Base-by-base conservation (phyloP, 2,888 invertebrate species). In the Nomada ferruginata region DNA sequence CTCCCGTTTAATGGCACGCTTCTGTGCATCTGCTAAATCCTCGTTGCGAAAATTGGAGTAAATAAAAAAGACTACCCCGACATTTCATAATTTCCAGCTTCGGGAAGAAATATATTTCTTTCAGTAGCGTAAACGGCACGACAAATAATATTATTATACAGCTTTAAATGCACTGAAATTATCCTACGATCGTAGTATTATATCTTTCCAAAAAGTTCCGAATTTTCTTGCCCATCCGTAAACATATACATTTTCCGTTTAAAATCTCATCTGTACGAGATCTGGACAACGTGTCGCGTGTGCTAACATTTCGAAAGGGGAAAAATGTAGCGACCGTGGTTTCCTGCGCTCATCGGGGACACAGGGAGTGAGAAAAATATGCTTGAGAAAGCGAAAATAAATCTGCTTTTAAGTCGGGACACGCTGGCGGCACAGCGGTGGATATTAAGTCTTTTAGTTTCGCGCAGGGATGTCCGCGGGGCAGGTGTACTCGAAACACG, bases 361-460 rank as follows among this genome's bases (percentile, higher is more conserved):
- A 5, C 7, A 7, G 15, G 1, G 60, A 29, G 42, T 71, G 70
- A 68, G 76, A 36, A 88, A 89, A 89, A 91, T 87, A 89, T 87
- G 88, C 85, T 83, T 85, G 88, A 89, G 91, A 89, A 90, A 83
- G 89, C 84, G 89, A 90, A 92, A 92, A 90, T 90, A 91, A 90
- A 91, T 91, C 91, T 89, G 89, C 88, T 91, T 91, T 90, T 87
- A 89, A 91, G 90, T 91, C 90, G 69, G 76, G 76, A 88, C 91
- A 91, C 91, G 89, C 85, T 72, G 83, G 23, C 61, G 64, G 80
- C 81, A 71, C 87, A 87, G 81, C 89, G 89, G 90, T 86, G 90
- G 91, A 92, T 93, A 92, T 92, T 92, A 92, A 92, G 91, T 91
- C 91, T 93, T 92, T 92, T 91, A 88, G 87, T 90, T 90, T 90